Evolutionary conservation across 2,888 invertebrate genomes (phyloP), one percentile per base, ranked within the genome.

Genomic region (Lordiphosa andalusiaca): DNA sequence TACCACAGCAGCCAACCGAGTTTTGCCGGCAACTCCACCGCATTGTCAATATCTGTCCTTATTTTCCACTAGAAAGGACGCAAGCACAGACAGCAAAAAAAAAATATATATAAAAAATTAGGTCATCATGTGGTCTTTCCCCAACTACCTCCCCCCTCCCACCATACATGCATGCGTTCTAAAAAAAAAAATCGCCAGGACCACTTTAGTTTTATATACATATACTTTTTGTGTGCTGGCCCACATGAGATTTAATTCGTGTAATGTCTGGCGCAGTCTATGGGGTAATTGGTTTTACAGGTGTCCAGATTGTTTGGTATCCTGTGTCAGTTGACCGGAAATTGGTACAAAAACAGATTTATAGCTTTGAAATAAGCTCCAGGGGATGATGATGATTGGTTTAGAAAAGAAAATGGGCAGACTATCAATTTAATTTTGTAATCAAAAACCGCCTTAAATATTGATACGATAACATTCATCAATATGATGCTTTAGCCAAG

Each of bases 211-310:
- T 68, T 48, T 48, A 38, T 13, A n/a, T 25, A 39, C 9, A 33
- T 21, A 39, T 51, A 39, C 42, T 50, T 63, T 70, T 68, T 58
- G 19, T 53, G 42, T 48, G 21, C 35, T 19, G 7, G 19, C 30
- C 61, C 53, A 62, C 33, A 25, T 25, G 41, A 47, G 35, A 57
- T 74, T 77, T 69, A 71, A 77, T 77, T 77, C 78, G 47, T 48
- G 40, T 53, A 63, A 59, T 61, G 36, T 52, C 33, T 44, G 46
- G n/a, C 19, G 44, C n/a, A 38, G 30, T 54, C 54, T 46, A 62
- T 55, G 54, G 51, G 38, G 52, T 67, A 75, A 83, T 78, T 69
- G 69, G 56, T 55, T 67, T 71, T 52, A 58, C 54, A 58, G 58
- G 40, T 55, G 46, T 39, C 55, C 51, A 51, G 65, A 62, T 76